These are phyloP conservation scores for Linyphia triangularis DNA, from an alignment of 2,888 invertebrate species.

Conservation along the genomic window DNA sequence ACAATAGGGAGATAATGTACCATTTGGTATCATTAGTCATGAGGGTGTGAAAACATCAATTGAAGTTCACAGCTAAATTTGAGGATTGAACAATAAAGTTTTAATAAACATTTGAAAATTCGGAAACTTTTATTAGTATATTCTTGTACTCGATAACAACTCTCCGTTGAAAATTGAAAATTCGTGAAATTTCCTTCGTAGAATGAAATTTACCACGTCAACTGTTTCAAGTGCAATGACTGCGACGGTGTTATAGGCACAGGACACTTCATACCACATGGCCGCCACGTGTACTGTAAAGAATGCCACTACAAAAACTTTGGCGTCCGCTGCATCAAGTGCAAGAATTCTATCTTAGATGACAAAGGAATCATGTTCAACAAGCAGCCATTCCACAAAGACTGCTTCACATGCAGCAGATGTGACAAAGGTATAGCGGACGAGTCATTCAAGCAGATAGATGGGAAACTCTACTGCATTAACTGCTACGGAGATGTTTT, in stretches of 20 bases:
- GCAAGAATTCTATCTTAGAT: conserved; percentile 37
- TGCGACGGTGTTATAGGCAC: conserved; percentile 29
- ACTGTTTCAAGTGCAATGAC: conserved; percentile 45
- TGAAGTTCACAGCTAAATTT: too few species aligned
- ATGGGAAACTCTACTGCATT: conserved; percentile 24
- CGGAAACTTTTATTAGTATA: too few species aligned
- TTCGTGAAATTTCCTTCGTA: not conserved
- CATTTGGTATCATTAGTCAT: too few species aligned
- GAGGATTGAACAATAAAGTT: too few species aligned
- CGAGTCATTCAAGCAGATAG: conserved; percentile 22
- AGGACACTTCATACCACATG: conserved; percentile 18
- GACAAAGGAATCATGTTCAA: conserved; percentile 55
- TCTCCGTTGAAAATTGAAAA: too few species aligned
- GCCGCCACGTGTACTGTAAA: conserved; percentile 25
- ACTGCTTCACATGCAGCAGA: conserved; percentile 46
- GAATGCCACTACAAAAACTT: conserved; percentile 38
- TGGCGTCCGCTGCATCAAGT: conserved; percentile 30
- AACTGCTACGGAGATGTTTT: conserved; percentile 30
- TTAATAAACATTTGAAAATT: not conserved
- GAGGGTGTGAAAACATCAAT: too few species aligned
- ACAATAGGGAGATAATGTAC: too few species aligned
- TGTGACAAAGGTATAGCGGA: conserved; percentile 10
- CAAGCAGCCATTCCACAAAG: conserved; percentile 39
- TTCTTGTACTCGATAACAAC: too few species aligned
- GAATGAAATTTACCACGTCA: conserved; percentile 31